Evolutionary conservation across 2,888 invertebrate species (phyloP), one percentile per base, ranked within the genome.

Genomic region (Apamea crenata): DNA sequence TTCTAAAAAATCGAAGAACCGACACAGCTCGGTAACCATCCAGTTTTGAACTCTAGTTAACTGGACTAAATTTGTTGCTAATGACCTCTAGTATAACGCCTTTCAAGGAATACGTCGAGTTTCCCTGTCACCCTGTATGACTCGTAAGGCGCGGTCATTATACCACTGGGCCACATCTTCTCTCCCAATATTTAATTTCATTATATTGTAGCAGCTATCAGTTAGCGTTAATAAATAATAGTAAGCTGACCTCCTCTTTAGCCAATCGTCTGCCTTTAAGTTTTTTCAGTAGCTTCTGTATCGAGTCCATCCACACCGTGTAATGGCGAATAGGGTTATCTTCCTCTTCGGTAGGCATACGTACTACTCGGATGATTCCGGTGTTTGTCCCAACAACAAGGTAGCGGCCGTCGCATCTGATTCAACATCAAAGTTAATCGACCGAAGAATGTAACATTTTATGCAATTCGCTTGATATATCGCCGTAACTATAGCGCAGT

Each of bases 221-320:
- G 32, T 32, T 32, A 32, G 32, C 32, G 32, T 32, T 32, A 50
- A 56, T 18, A 0, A 75, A 36, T 29, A 1, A 18, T 53, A 21
- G 1, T 29, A 53, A 32, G 14, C 75, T 47, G 36, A 94, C 96
- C 93, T 96, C 96, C 89, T 96, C 96, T 83, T 96, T 96, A 10
- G 96, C 96, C 77, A 96, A 90, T 6, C 96, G 93, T 80, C 96
- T 91, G n/a, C 96, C 97, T 89, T 95, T 96, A 0, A 97, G 92
- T 90, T 94, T 94, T 81, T 94, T 96, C 3, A 95, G 83, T 6
- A 97, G 89, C 83, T 93, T 95, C 72, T 94, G 91, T 77, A 92
- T 91, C 0, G 96, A 93, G 21, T 80, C 76, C 87, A 91, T 87
- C 96, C 96, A 96, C 0, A 87, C 90, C 29, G 85, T 76, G 63